Evolutionary conservation across 2,888 invertebrate genomes (phyloP).

Genomic region (Ectropis crepuscularia): DNA sequence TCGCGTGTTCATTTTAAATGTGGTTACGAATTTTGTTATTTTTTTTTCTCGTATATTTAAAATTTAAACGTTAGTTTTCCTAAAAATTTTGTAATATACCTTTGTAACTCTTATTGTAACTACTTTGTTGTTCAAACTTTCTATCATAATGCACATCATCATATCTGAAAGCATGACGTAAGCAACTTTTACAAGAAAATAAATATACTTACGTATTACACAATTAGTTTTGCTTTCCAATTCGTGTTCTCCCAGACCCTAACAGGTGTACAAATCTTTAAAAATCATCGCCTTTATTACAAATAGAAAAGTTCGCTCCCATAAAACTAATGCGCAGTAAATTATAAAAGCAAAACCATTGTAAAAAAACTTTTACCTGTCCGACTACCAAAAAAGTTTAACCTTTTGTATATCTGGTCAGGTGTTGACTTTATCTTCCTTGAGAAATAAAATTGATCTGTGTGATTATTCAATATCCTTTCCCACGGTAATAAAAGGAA

Average conservation of each 20-base stretch:
- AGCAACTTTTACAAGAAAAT: slow-evolving; percentile 23
- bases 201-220: slow-evolving; percentile 39
- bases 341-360: slow-evolving; percentile 16
- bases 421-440: slow-evolving; percentile 68
- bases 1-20: slow-evolving; percentile 66
- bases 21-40: slow-evolving; percentile 18
- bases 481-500: slow-evolving; percentile 66
- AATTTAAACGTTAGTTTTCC: neutral
- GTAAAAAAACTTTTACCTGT: slow-evolving; percentile 69
- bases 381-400: slow-evolving; percentile 57
- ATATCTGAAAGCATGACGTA: slow-evolving; percentile 19
- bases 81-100: neutral
- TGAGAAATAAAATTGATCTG: slow-evolving; percentile 53
- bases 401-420: slow-evolving; percentile 58
- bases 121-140: neutral
- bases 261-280: slow-evolving; percentile 47
- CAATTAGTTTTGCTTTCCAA: slow-evolving; percentile 51
- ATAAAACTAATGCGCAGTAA: slow-evolving; percentile 13
- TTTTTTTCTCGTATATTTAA: neutral
- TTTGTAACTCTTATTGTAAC: no score
- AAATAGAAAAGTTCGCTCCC: slow-evolving; percentile 15
- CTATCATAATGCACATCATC: neutral
- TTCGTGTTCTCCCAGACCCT: slow-evolving; percentile 40
- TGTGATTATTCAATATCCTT: slow-evolving; percentile 55
- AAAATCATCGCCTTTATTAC: slow-evolving; percentile 26